A percentile compares a stretch with the other conserved stretches of the same genome.
Conservation (phyloP, 2,113 vertebrate species). For the Oncorhynchus tshawytscha region DNA sequence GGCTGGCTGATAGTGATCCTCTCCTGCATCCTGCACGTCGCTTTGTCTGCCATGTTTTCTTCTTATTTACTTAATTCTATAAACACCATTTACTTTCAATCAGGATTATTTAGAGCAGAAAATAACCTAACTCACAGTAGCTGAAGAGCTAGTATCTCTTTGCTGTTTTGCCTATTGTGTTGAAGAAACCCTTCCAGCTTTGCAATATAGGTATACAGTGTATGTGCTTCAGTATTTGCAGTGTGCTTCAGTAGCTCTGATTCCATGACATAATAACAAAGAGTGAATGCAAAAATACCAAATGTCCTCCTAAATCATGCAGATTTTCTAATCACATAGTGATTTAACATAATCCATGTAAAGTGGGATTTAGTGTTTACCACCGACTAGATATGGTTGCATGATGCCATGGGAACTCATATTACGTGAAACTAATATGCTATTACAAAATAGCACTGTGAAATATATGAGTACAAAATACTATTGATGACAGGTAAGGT, state of each 20-base stretch:
- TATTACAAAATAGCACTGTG: conserved; percentile 22
- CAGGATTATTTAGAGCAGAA: conserved; percentile 38
- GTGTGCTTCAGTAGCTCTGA: conserved; percentile 18
- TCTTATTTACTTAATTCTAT: conserved; percentile 52
- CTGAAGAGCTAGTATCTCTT: conserved; percentile 28
- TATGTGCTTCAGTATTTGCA: conserved; percentile 4
- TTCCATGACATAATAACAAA: conserved; percentile 16
- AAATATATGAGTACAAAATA: conserved; percentile 15
- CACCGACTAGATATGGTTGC: conserved; percentile 11
- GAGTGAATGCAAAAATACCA: conserved; percentile 12
- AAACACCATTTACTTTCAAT: conserved; percentile 59
- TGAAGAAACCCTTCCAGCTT: conserved; percentile 22
- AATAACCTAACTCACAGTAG: conserved; percentile 25
- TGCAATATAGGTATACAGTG: conserved; percentile 25
- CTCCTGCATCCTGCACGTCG: conserved; percentile 19
- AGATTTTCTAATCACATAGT: conserved; percentile 40
- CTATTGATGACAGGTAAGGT: background rate
- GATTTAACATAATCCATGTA: conserved; percentile 43
- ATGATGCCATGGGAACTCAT: background rate
- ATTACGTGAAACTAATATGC: conserved; percentile 8
- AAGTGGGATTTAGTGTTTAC: conserved; percentile 41
- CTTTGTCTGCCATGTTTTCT: conserved; percentile 33
- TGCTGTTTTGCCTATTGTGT: conserved; percentile 32
- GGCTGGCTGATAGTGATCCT: conserved; percentile 31
- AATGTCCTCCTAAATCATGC: background rate